Evolutionary conservation across 2,888 invertebrate genomes (phyloP), one percentile per base, ranked within the genome.

Genomic region (Melieria omissa): DNA sequence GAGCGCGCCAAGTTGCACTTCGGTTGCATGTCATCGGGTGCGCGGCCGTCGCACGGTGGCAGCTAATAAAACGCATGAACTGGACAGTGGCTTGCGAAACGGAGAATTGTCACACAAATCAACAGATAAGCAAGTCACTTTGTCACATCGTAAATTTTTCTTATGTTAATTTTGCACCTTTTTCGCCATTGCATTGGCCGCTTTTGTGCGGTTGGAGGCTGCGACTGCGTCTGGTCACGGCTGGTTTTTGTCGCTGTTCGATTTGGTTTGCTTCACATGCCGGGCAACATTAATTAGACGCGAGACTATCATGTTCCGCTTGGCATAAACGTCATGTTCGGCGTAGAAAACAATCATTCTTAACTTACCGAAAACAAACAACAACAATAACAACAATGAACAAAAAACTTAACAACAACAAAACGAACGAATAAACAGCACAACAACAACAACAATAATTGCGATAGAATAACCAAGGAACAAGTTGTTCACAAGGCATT

Each of bases 241-340:
- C 29, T 29, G 29, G 29, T 29, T 29, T 29, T 29, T 29, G 29
- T 29, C 29, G 29, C 29, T 29, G 29, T 29, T 29, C 29, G 29
- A 29, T 29, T 29, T 29, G 29, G 29, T 29, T 61, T 70, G 65
- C 54, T 70, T 57, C 62, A 75, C 61, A 73, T 70, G 73, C 71
- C 69, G 70, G 72, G 72, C 70, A 75, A 78, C 76, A 77, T 77
- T 77, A 75, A 77, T 77, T 78, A 77, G 77, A 74, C 71, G 73
- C 77, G 73, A 72, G 73, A 76, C 70, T 70, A 76, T 74, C 74
- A 76, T 77, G 78, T 77, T 76, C 69, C 75, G 69, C 70, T 74
- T 73, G 78, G 75, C 78, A 77, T 77, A 76, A 78, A 79, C 75
- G 78, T 78, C 76, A 76, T 78, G 76, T 77, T 76, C 71, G 72